Conservation (phyloP, 2,888 invertebrate species). For the Lithophane ornitopus region DNA sequence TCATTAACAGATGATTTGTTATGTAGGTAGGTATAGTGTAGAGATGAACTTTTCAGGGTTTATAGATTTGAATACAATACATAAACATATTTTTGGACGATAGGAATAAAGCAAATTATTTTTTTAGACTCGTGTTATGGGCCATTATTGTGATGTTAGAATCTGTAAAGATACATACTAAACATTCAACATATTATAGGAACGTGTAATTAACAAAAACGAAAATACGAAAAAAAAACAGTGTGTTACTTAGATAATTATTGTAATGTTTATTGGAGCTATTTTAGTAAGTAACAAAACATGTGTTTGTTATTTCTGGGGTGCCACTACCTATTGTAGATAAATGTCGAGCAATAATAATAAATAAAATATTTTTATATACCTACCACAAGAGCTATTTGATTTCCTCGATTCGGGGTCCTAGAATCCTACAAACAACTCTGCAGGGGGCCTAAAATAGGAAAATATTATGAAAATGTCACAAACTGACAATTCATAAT, state of each 20-base stretch:
- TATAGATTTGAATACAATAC: constrained; percentile 30
- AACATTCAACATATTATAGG: background rate
- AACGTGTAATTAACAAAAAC: background rate
- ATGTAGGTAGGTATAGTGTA: constrained; percentile 7
- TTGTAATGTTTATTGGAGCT: constrained; percentile 10
- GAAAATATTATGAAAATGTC: too few relatives aligned
- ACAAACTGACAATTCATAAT: too few relatives aligned
- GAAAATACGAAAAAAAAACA: background rate
- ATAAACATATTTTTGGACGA: constrained; percentile 17
- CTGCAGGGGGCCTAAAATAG: too few relatives aligned
- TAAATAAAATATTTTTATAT: constrained; percentile 30
- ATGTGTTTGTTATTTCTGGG: background rate
- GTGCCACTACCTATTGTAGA: constrained; percentile 1
- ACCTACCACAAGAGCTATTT: constrained; percentile 4
- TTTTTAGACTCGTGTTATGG: constrained; percentile 49
- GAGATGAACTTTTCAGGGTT: constrained; percentile 6
- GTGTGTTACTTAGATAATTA: background rate
- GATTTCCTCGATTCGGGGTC: background rate
- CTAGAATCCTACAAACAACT: background rate
- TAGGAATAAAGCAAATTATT: constrained; percentile 20
- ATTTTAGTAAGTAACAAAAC: constrained; percentile 4
- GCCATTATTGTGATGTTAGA: constrained; percentile 13
- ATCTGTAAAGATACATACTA: constrained; percentile 4
- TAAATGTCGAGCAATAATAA: constrained; percentile 20
- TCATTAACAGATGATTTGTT: constrained; percentile 43